Evolutionary conservation across 2,113 vertebrate genomes (phyloP).

Genomic region (Excalfactoria chinensis): DNA sequence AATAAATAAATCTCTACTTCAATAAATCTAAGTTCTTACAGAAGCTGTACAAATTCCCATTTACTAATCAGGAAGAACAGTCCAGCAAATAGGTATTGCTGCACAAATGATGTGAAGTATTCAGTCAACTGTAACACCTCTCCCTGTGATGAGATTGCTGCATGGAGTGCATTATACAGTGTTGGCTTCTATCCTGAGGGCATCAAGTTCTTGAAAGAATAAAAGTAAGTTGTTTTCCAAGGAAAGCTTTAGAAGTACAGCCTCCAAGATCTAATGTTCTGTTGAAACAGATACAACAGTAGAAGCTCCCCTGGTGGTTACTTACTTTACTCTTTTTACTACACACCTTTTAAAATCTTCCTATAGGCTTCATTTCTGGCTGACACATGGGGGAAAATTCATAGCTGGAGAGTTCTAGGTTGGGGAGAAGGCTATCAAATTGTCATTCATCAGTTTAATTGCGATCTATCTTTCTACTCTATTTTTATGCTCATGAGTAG

Average conservation of each 20-base stretch:
- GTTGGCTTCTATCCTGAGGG: neutral
- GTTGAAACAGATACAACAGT: neutral
- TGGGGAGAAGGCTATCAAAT: constrained; percentile 1
- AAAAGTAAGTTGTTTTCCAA: constrained; percentile 17
- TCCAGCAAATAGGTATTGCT: neutral
- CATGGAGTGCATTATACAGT: neutral
- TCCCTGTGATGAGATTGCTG: neutral
- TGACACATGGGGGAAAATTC: neutral
- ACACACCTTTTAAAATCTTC: neutral
- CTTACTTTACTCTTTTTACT: constrained; percentile 18
- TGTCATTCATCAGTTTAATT: constrained; percentile 22
- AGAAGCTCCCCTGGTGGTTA: constrained; percentile 23
- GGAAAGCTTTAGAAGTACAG: neutral
- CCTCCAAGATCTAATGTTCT: neutral
- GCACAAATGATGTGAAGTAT: fast-evolving
- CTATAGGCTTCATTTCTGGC: neutral
- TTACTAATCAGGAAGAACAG: neutral
- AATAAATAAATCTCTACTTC: too few species aligned
- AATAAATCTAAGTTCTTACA: neutral
- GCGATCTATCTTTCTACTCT: neutral
- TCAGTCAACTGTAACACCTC: neutral
- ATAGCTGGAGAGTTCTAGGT: neutral
- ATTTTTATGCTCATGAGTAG: constrained; percentile 33
- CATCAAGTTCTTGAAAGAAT: neutral
- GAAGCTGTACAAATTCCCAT: neutral